Percentiles rank a stretch among this genome's conserved stretches.
These are phyloP conservation scores for Cyclina sinensis DNA, from an alignment of 1,140 invertebrate species.

Conservation along the genomic window DNA sequence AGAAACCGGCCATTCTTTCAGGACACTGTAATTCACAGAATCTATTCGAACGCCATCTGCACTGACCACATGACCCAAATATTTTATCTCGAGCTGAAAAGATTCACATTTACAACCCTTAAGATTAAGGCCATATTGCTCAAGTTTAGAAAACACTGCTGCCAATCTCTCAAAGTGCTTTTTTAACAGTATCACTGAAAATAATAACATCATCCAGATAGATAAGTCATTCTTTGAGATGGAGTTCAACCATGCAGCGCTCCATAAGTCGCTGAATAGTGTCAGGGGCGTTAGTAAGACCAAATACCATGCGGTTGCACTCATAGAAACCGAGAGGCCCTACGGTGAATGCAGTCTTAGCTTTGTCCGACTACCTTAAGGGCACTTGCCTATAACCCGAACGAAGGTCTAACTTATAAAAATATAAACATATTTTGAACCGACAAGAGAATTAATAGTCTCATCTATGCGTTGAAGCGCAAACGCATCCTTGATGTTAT, in stretches of 20 bases:
- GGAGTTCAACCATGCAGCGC: not conserved
- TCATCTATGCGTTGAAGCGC: no score
- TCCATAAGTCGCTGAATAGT: not conserved
- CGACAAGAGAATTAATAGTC: no score
- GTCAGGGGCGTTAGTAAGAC: not conserved
- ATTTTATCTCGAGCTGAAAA: not conserved
- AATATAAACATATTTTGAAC: no score
- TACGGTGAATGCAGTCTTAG: not conserved
- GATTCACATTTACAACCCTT: not conserved
- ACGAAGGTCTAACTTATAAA: not conserved
- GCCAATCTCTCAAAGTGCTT: not conserved
- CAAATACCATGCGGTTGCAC: not conserved
- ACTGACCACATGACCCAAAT: not conserved
- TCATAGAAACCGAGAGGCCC: not conserved
- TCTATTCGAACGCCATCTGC: not conserved
- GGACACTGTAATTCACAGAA: not conserved
- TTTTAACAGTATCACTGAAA: not conserved
- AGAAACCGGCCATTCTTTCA: not conserved
- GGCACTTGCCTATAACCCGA: not conserved
- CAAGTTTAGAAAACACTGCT: not conserved
- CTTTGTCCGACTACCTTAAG: no score
- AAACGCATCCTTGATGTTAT: no score
- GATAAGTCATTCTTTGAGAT: not conserved
- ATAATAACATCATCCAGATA: not conserved
- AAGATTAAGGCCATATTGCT: not conserved